Conservation (phyloP, 2,888 invertebrate genomes). For the Micropterix aruncella region DNA sequence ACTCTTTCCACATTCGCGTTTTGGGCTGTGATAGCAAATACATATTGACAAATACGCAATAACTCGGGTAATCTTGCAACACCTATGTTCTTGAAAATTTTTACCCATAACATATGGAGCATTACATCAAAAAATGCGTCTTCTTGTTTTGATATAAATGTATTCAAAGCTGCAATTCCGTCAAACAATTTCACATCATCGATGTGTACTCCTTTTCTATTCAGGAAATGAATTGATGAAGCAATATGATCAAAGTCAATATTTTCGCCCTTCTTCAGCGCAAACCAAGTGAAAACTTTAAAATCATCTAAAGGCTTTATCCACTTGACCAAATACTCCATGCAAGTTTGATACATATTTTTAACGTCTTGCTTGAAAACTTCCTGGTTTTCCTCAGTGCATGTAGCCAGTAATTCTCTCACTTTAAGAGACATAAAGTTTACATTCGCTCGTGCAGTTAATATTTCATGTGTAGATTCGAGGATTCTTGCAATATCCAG, state of each 20-base stretch:
- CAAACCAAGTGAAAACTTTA: conserved; percentile 3
- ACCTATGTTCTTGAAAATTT: conserved; percentile 5
- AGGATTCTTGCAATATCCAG: conserved; percentile 5
- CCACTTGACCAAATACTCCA: conserved; percentile 5
- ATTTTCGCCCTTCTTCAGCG: conserved; percentile 3
- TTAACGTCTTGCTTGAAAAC: conserved; percentile 4
- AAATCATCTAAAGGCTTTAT: conserved; percentile 4
- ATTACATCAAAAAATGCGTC: conserved; percentile 5
- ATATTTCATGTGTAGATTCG: conserved; percentile 3
- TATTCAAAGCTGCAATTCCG: too few species aligned
- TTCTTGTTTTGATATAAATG: too few species aligned
- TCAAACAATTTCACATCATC: too few species aligned
- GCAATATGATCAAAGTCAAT: too few species aligned
- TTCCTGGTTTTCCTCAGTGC: conserved; percentile 3
- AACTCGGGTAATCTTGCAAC: too few species aligned
- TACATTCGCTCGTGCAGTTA: conserved; percentile 6
- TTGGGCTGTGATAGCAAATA: conserved; percentile 7
- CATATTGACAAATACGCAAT: too few species aligned
- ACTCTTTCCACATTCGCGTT: conserved; percentile 9
- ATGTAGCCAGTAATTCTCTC: conserved; percentile 5
- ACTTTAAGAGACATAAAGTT: conserved; percentile 7
- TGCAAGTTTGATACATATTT: conserved; percentile 4
- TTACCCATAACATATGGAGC: conserved; percentile 6
- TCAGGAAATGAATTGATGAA: too few species aligned
- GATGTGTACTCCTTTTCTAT: too few species aligned